Percentiles rank a stretch among this genome's conserved stretches.
These are phyloP conservation scores for Epinephelus fuscoguttatus DNA, from an alignment of 2,113 vertebrate species.

Conservation along the genomic window DNA sequence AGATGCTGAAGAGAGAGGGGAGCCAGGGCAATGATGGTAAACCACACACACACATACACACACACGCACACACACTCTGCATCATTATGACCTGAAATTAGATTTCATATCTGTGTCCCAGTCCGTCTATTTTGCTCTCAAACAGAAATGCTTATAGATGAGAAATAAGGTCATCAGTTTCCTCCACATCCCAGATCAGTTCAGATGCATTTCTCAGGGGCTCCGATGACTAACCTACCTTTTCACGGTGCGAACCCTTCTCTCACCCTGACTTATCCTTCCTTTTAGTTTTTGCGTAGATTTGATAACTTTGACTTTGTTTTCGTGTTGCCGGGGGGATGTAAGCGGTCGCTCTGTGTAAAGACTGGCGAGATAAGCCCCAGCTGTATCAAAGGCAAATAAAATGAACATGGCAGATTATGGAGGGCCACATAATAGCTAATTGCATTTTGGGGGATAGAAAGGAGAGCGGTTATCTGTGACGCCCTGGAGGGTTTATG, in stretches of 20 bases:
- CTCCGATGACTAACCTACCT: slow-evolving; percentile 23
- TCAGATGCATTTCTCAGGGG: slow-evolving; percentile 35
- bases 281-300: slow-evolving; percentile 18
- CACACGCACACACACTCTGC: slow-evolving; percentile 24
- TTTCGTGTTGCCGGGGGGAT: slow-evolving; percentile 41
- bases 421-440: slow-evolving; percentile 63
- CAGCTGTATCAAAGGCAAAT: slow-evolving; percentile 74
- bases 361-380: slow-evolving; percentile 67
- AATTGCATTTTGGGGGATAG: slow-evolving; percentile 68
- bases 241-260: background rate
- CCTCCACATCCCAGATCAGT: slow-evolving; percentile 25
- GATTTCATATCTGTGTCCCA: slow-evolving; percentile 48
- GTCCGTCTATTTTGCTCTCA: slow-evolving; percentile 51
- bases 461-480: slow-evolving; percentile 58
- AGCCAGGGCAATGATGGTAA: slow-evolving; percentile 92
- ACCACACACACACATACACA: slow-evolving; percentile 52
- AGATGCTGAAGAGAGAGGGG: slow-evolving; percentile 98
- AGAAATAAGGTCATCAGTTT: slow-evolving; percentile 54
- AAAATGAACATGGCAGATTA: slow-evolving; percentile 70
- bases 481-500: slow-evolving; percentile 49
- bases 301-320: slow-evolving; percentile 67
- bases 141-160: slow-evolving; percentile 32
- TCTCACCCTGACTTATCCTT: background rate
- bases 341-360: slow-evolving; percentile 48
- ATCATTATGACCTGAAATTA: slow-evolving; percentile 55